phyloP scores from a whole-genome alignment of 2,797 vertebrate species.

The Xenentodon cancila region DNA sequence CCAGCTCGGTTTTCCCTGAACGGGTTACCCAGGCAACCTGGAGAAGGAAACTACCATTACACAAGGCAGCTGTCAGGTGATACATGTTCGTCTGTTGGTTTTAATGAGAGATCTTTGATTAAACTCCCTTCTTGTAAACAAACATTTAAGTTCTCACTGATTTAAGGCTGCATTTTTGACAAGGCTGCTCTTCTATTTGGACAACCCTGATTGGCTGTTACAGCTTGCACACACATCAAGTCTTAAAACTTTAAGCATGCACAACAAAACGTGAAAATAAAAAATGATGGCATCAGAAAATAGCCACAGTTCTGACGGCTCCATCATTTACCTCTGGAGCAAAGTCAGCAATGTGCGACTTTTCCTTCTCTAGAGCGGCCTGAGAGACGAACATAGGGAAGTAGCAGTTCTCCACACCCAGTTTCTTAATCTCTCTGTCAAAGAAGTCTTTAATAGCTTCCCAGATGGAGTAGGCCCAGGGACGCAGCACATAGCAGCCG shows the following conservation, averaged over 20 bases:
- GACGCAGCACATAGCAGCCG: slow-evolving; percentile 96
- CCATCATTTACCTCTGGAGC: slow-evolving; percentile 90
- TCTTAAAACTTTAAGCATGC: no score
- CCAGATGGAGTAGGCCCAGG: slow-evolving; percentile 95
- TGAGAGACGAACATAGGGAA: slow-evolving; percentile 99
- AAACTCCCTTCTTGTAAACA: no score
- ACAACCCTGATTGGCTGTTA: no score
- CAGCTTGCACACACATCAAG: no score
- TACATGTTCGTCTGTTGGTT: no score
- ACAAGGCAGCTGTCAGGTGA: no score
- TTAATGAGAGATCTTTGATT: background rate
- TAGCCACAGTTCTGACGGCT: no score
- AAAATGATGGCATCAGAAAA: no score
- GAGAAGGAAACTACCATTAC: background rate
- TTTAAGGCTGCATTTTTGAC: no score
- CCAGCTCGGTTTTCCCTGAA: slow-evolving; percentile 96
- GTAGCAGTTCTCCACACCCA: slow-evolving; percentile 99
- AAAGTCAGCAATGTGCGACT: slow-evolving; percentile 93
- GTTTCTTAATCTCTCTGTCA: slow-evolving; percentile 92
- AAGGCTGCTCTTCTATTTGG: no score
- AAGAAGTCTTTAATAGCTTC: slow-evolving; percentile 95
- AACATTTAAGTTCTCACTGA: no score
- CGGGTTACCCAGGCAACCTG: slow-evolving; percentile 98
- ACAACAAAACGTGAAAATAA: no score
- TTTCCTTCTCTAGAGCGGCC: slow-evolving; percentile 94